Evolutionary conservation across 1,140 invertebrate species (phyloP).

Genomic region (Drosophila kohkoa): DNA sequence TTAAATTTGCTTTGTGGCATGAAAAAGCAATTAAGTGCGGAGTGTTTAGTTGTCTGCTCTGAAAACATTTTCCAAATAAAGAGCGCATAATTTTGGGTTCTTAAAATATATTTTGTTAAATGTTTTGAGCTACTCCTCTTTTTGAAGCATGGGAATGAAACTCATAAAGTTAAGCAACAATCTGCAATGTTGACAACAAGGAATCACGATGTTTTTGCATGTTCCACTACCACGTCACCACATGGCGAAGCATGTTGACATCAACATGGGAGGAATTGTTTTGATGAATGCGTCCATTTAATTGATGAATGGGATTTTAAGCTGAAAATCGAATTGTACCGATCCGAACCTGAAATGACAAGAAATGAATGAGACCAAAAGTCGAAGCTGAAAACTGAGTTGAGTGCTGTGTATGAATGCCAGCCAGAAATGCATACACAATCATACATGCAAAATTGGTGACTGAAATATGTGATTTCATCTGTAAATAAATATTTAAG

Average conservation of each 20-base stretch:
- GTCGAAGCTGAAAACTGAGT: constrained; percentile 5
- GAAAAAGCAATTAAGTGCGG: constrained; percentile 78
- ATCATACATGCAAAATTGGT: neutral
- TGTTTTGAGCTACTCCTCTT: no score
- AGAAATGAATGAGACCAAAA: constrained; percentile 5
- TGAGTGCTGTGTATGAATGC: constrained; percentile 22
- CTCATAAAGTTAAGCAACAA: neutral
- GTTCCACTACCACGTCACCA: constrained; percentile 35
- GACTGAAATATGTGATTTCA: neutral
- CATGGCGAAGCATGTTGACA: constrained; percentile 63
- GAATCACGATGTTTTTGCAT: constrained; percentile 1
- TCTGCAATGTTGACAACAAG: constrained; percentile 10
- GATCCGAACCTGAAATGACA: constrained; percentile 5
- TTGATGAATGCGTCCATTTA: constrained; percentile 84
- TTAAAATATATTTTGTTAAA: no score
- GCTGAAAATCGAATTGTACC: constrained; percentile 63
- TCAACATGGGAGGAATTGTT: constrained; percentile 71
- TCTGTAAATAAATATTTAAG: constrained; percentile 44
- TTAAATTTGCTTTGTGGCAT: constrained; percentile 78
- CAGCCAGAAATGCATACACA: constrained; percentile 13
- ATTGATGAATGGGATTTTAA: constrained; percentile 84
- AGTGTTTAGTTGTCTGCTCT: constrained; percentile 42
- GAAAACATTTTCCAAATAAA: neutral
- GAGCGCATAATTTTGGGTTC: no score
- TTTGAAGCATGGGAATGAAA: neutral